Evolutionary conservation across 2,888 invertebrate species (phyloP), one percentile per base, ranked within the genome.

Genomic region (Mesorhabditis sp.): DNA sequence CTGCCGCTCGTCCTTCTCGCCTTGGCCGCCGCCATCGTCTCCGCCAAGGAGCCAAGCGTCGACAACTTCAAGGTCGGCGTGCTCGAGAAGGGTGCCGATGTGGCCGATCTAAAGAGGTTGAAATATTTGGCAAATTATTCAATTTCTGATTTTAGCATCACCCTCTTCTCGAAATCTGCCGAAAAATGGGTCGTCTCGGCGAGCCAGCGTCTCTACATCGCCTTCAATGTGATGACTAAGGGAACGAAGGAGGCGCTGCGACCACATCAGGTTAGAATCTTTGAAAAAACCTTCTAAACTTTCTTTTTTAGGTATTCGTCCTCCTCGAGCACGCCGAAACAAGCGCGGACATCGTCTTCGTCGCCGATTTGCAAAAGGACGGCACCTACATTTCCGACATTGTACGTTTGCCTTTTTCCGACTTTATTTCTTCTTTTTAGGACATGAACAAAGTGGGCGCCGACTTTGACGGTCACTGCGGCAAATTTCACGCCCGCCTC

Each of bases 311-410:
- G 73, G 92, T 93, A 0, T 95, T 95, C 87, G 90, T 95, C 43
- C 90, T 92, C 66, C 89, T 95, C 64, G 90, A 90, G 61, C 90
- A 92, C 79, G 28, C 28, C 28, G 82, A 86, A 67, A 89, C 89
- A 0, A 88, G 90, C n/a, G 90, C 91, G 73, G 97, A 97, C 88
- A 92, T 94, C 66, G 91, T 95, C 81, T 96, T 94, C 86, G 92
- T 97, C 4, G 93, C 95, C 0, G 95, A 96, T 86, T 91, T 92
- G 4, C 82, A 73, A 70, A 68, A 72, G 58, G 66, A 58, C 4
- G 82, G 69, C 66, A 79, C 76, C 43, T 95, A 96, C 87, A 93
- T 93, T 88, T 92, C 95, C 76, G 95, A 95, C 85, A 90, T 97
- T 90, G 92, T 92, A 83, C 87, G 89, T 79, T 65, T 67, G 10